These are phyloP conservation scores for Erinaceus europaeus DNA, from an alignment of 2,113 vertebrate genomes.

Conservation along the genomic window DNA sequence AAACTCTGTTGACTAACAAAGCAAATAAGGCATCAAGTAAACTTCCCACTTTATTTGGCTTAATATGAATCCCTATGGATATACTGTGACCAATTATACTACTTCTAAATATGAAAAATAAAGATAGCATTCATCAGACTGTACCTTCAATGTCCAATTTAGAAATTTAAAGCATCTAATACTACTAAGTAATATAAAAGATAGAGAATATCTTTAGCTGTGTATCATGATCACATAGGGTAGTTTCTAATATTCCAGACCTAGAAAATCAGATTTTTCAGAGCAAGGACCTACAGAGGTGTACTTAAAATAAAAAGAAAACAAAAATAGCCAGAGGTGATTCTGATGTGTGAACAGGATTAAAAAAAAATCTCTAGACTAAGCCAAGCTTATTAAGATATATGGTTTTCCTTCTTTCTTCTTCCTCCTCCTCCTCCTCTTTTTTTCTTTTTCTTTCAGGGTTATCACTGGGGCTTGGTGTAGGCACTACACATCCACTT, in stretches of 20 bases:
- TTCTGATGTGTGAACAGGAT: not conserved
- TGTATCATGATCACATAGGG: not conserved
- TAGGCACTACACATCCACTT: too few relatives aligned
- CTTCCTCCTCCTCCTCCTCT: too few relatives aligned
- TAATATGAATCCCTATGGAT: constrained; percentile 17
- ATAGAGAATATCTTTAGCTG: not conserved
- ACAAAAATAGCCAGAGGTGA: not conserved
- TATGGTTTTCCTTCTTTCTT: not conserved
- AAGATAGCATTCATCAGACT: not conserved
- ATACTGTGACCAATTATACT: not conserved
- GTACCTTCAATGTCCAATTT: not conserved
- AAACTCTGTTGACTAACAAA: not conserved
- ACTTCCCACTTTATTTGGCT: not conserved
- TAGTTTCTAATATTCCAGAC: not conserved
- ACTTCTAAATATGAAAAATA: not conserved
- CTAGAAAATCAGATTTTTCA: not conserved
- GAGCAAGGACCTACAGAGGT: not conserved
- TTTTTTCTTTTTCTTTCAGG: too few relatives aligned
- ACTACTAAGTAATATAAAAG: not conserved
- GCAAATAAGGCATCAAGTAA: not conserved
- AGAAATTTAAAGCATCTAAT: not conserved
- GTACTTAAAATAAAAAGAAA: too few relatives aligned
- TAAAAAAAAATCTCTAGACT: not conserved
- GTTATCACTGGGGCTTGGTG: too few relatives aligned
- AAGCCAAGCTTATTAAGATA: not conserved